A percentile compares a stretch with the other conserved stretches of the same genome.
phyloP scores from a whole-genome alignment of 2,888 invertebrate species.

The Halocaridina rubra region DNA sequence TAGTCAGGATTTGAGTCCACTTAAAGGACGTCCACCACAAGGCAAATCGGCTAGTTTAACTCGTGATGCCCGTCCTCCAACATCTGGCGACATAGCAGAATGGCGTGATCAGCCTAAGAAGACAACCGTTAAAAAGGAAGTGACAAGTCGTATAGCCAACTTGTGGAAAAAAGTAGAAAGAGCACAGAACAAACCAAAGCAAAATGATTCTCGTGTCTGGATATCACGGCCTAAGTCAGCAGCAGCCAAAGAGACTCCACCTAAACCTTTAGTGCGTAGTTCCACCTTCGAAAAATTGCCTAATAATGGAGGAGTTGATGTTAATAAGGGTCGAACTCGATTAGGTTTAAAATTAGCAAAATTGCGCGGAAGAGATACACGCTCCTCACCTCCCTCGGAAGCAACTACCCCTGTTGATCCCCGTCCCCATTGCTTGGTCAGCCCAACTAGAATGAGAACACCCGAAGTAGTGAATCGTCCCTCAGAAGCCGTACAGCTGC shows the following conservation, averaged over 20 bases:
- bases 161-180: slow-evolving; percentile 83
- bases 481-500: slow-evolving; percentile 40
- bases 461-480: neutral
- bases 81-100: slow-evolving; percentile 59
- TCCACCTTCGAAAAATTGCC: slow-evolving; percentile 69
- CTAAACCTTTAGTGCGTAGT: slow-evolving; percentile 65
- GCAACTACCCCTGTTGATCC: slow-evolving; percentile 60
- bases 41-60: slow-evolving; percentile 58
- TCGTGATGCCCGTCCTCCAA: slow-evolving; percentile 55
- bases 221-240: slow-evolving; percentile 68
- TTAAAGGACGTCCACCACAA: slow-evolving; percentile 29
- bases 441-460: slow-evolving; percentile 38
- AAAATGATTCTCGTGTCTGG: slow-evolving; percentile 74
- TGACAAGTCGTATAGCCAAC: slow-evolving; percentile 83
- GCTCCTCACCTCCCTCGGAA: slow-evolving; percentile 62
- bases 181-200: slow-evolving; percentile 71
- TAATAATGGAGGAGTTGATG: slow-evolving; percentile 33
- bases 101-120: slow-evolving; percentile 44
- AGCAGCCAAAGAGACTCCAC: slow-evolving; percentile 38
- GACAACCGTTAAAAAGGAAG: slow-evolving; percentile 72
- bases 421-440: slow-evolving; percentile 58
- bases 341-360: slow-evolving; percentile 59
- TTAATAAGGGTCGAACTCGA: slow-evolving; percentile 48
- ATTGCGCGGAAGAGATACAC: slow-evolving; percentile 52
- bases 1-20: slow-evolving; percentile 46